A percentile compares a stretch with the other conserved stretches of the same genome.
Conservation (phyloP, 2,888 invertebrate genomes). For the Zootermopsis nevadensis region DNA sequence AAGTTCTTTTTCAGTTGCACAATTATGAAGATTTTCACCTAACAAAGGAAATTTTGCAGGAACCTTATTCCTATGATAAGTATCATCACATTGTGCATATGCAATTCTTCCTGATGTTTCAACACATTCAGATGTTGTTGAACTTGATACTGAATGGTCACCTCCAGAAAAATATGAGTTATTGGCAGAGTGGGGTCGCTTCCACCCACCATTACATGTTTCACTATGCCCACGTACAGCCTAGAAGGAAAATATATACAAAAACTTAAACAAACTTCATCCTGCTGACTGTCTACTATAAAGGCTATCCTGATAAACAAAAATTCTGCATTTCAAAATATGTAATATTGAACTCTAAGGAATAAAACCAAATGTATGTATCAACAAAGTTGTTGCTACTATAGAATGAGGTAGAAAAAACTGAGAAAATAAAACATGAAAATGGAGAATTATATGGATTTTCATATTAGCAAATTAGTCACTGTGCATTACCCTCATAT, state of each 20-base stretch:
- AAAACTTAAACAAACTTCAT: too few species aligned
- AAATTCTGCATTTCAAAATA: too few species aligned
- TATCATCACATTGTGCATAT: background rate
- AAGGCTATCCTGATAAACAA: too few species aligned
- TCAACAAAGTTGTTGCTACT: too few species aligned
- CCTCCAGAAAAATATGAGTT: slow-evolving; percentile 47
- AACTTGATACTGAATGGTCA: slow-evolving; percentile 17
- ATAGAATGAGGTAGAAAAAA: too few species aligned
- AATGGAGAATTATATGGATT: too few species aligned
- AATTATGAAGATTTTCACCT: background rate
- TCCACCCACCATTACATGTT: slow-evolving; percentile 51
- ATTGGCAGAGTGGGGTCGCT: slow-evolving; percentile 56
- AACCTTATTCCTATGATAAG: slow-evolving; percentile 51
- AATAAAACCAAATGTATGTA: too few species aligned
- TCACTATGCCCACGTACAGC: slow-evolving; percentile 41
- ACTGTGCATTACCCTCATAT: too few species aligned
- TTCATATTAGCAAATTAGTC: too few species aligned
- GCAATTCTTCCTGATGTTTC: background rate
- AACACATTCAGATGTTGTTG: slow-evolving; percentile 19
- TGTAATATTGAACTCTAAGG: too few species aligned
- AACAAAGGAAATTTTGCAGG: slow-evolving; percentile 54
- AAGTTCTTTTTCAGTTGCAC: background rate
- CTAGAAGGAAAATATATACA: background rate
- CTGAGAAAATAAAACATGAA: too few species aligned
- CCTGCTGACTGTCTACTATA: too few species aligned